Evolutionary conservation across 2,888 invertebrate genomes (phyloP).

Genomic region (Synergus gifuensis): DNA sequence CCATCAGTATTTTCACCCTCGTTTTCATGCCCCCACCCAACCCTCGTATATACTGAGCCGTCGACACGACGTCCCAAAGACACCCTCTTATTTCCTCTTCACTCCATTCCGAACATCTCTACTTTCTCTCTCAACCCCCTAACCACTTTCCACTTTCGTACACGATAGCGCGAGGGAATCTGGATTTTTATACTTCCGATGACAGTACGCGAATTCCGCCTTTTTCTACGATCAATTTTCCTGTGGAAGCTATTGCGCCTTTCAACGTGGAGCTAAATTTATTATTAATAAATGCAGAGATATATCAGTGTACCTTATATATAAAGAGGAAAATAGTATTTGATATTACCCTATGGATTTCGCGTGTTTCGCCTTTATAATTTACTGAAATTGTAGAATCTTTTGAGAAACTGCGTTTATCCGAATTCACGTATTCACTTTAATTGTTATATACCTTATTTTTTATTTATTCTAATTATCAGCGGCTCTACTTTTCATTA

Average conservation of each 20-base stretch:
- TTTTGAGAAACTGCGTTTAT: too few relatives aligned
- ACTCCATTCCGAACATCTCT: slow-evolving; percentile 14
- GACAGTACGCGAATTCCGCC: slow-evolving; percentile 38
- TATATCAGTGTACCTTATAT: slow-evolving; percentile 26
- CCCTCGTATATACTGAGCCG: slow-evolving; percentile 6
- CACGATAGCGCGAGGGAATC: slow-evolving; percentile 16
- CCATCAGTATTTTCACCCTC: slow-evolving; percentile 52
- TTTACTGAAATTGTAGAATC: neutral
- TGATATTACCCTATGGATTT: slow-evolving; percentile 27
- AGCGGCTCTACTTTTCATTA: too few relatives aligned
- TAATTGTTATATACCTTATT: too few relatives aligned
- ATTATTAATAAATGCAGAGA: slow-evolving; percentile 51
- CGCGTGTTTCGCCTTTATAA: slow-evolving; percentile 1
- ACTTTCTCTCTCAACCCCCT: slow-evolving; percentile 21
- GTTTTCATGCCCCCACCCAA: slow-evolving; percentile 38
- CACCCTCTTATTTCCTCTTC: slow-evolving; percentile 45
- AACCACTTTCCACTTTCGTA: neutral
- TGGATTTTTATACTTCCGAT: slow-evolving; percentile 55
- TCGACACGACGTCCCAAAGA: slow-evolving; percentile 27
- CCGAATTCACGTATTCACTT: too few relatives aligned
- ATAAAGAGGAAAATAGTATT: neutral
- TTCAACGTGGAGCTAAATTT: slow-evolving; percentile 28
- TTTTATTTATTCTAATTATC: too few relatives aligned
- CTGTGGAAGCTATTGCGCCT: slow-evolving; percentile 24
- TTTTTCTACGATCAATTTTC: slow-evolving; percentile 51